Evolutionary conservation across 2,888 invertebrate genomes (phyloP).

Genomic region (Dicyrtoma fusca): DNA sequence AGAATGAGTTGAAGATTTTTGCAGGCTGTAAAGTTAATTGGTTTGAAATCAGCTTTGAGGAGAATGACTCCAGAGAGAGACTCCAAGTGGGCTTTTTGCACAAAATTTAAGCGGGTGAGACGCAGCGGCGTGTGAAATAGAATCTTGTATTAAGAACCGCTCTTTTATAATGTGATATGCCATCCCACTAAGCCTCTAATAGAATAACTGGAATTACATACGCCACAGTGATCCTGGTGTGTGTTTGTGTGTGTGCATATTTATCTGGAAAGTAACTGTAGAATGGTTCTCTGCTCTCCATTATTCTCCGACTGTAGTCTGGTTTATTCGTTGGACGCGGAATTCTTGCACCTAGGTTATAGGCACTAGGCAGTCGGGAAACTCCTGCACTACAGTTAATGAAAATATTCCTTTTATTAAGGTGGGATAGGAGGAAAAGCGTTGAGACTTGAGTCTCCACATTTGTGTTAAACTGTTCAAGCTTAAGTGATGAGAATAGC

Average conservation of each 20-base stretch:
- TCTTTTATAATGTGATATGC: slow-evolving; percentile 38
- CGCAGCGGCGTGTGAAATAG: slow-evolving; percentile 53
- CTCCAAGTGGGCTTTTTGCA: slow-evolving; percentile 30
- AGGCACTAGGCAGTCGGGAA: too few species aligned
- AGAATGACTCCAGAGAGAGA: slow-evolving; percentile 34
- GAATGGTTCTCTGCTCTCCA: slow-evolving; percentile 13
- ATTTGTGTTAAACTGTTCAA: slow-evolving; percentile 7
- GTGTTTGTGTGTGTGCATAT: slow-evolving; percentile 37
- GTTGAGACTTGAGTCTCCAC: neutral
- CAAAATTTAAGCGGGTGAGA: slow-evolving; percentile 49
- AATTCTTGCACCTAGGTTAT: too few species aligned
- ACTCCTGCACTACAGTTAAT: slow-evolving; percentile 3
- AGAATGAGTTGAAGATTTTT: slow-evolving; percentile 53
- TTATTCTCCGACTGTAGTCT: slow-evolving; percentile 8
- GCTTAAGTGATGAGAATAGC: slow-evolving; percentile 8
- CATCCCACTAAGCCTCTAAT: slow-evolving; percentile 34
- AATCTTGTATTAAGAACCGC: slow-evolving; percentile 44
- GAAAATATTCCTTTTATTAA: slow-evolving; percentile 25
- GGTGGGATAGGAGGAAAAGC: neutral
- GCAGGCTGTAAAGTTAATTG: slow-evolving; percentile 54
- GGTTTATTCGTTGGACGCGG: neutral
- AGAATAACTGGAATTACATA: slow-evolving; percentile 40
- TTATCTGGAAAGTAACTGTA: slow-evolving; percentile 32
- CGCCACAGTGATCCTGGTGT: slow-evolving; percentile 37
- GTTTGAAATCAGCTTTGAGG: slow-evolving; percentile 53